phyloP scores from a whole-genome alignment of 1,140 invertebrate species.

The Orchestia grillus region DNA sequence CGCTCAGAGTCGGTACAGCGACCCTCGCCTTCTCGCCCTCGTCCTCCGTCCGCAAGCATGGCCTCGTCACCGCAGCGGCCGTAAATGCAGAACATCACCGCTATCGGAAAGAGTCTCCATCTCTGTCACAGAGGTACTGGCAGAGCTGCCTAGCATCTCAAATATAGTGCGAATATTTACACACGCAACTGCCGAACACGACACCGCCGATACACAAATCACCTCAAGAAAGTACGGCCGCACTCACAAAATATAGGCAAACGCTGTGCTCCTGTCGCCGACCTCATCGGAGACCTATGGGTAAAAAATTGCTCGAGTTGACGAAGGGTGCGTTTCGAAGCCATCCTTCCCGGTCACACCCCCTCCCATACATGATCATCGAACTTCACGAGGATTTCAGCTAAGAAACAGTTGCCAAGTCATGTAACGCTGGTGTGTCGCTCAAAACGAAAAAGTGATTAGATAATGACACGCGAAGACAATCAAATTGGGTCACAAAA shows the following conservation, averaged over 20 bases:
- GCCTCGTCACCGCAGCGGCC: too few relatives aligned
- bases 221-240: not conserved
- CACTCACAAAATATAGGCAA: conserved; percentile 6
- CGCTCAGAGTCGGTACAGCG: too few relatives aligned
- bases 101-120: conserved; percentile 35
- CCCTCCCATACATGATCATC: not conserved
- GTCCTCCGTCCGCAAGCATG: too few relatives aligned
- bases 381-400: not conserved
- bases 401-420: not conserved
- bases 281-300: conserved; percentile 25
- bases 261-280: conserved; percentile 12
- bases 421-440: not conserved
- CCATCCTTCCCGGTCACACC: not conserved
- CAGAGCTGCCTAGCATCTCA: conserved; percentile 1
- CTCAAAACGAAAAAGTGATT: not conserved
- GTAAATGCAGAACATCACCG: not conserved
- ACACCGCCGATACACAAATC: conserved; percentile 50
- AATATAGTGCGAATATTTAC: conserved; percentile 48
- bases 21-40: too few relatives aligned
- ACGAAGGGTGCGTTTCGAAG: not conserved
- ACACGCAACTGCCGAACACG: conserved; percentile 53
- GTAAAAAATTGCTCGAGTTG: conserved; percentile 29
- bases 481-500: not conserved
- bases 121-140: not conserved
- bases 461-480: not conserved